Evolutionary conservation across 2,113 vertebrate species (phyloP).

Genomic region (Arvicanthis niloticus): DNA sequence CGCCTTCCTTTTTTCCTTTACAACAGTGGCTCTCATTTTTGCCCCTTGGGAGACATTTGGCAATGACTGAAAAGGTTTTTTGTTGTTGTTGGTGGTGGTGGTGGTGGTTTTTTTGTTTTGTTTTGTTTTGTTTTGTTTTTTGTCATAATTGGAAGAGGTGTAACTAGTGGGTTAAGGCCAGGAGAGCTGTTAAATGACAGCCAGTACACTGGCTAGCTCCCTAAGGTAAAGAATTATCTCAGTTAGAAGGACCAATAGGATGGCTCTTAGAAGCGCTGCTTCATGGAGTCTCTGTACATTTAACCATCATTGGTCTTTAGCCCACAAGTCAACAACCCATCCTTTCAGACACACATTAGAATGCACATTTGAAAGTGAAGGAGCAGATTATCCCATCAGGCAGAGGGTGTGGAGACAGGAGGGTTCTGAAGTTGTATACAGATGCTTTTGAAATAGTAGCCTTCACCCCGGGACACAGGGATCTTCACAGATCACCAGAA

Average conservation of each 20-base stretch:
- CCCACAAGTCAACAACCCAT: neutral
- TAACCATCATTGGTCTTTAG: neutral
- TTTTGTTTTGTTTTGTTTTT: neutral
- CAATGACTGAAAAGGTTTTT: neutral
- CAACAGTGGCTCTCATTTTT: neutral
- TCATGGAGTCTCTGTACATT: neutral
- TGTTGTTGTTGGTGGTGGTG: too few species aligned
- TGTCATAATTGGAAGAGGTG: neutral
- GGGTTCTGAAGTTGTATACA: neutral
- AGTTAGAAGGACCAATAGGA: accelerated
- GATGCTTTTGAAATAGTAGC: neutral
- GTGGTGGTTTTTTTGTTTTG: neutral
- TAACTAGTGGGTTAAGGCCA: neutral
- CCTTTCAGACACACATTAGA: neutral
- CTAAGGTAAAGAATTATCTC: neutral
- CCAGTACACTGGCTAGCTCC: neutral
- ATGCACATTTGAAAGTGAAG: neutral
- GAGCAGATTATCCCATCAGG: neutral
- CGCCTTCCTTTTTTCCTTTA: neutral
- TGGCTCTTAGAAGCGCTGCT: neutral
- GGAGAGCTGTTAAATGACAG: neutral
- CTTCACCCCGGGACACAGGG: neutral
- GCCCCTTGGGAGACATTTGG: neutral
- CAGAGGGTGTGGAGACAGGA: neutral
- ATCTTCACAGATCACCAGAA: neutral